phyloP scores from a whole-genome alignment of 2,797 vertebrate species.

The Macropodus opercularis region DNA sequence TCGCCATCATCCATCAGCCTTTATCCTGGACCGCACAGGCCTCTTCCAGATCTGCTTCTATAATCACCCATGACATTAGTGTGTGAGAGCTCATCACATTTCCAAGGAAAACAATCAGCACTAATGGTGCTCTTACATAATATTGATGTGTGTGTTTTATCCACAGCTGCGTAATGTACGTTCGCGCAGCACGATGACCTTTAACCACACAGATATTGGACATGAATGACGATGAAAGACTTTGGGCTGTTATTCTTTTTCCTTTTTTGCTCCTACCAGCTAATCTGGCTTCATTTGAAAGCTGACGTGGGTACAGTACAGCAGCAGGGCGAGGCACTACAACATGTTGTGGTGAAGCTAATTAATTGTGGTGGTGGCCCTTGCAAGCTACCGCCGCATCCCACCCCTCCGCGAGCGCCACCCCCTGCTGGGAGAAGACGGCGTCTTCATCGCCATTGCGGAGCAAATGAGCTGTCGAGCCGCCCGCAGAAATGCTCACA shows the following conservation, averaged over 20 bases:
- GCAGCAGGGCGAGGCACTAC: slow-evolving; percentile 22
- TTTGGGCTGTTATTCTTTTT: neutral
- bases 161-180: neutral
- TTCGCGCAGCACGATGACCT: slow-evolving; percentile 8
- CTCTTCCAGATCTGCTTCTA: slow-evolving; percentile 14
- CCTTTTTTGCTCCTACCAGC: slow-evolving; percentile 1
- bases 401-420: neutral
- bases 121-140: slow-evolving; percentile 2
- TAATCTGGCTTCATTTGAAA: slow-evolving; percentile 65
- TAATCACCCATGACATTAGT: slow-evolving; percentile 20
- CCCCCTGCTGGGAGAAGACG: slow-evolving; percentile 8
- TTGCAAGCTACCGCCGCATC: slow-evolving; percentile 31
- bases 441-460: slow-evolving; percentile 72
- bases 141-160: slow-evolving; percentile 21
- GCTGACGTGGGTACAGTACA: slow-evolving; percentile 22
- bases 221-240: slow-evolving; percentile 20
- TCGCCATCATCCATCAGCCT: slow-evolving; percentile 21
- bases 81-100: slow-evolving; percentile 35
- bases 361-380: slow-evolving; percentile 56
- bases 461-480: slow-evolving; percentile 73
- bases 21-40: slow-evolving; percentile 7
- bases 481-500: slow-evolving; percentile 42
- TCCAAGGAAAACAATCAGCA: slow-evolving; percentile 22
- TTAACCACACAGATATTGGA: slow-evolving; percentile 12
- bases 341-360: slow-evolving; percentile 44